Conservation (phyloP, 2,113 vertebrate genomes). For the Melanostigma gelatinosum region DNA sequence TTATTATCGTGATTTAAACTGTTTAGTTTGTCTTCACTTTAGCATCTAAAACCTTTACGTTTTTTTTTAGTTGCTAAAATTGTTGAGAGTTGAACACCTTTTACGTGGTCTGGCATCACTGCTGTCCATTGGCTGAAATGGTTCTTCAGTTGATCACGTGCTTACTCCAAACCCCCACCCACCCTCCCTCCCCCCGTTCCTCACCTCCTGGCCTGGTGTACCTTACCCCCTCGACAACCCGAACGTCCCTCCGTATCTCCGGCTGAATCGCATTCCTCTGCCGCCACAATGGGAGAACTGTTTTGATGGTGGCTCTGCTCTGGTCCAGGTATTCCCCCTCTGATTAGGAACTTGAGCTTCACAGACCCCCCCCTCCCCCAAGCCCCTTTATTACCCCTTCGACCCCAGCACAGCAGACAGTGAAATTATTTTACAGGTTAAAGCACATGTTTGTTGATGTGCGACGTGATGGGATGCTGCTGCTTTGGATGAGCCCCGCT, state of each 20-base stretch:
- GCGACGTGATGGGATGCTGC: neutral
- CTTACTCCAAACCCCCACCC: neutral
- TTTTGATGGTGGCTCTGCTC: constrained; percentile 72
- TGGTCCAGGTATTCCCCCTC: constrained; percentile 80
- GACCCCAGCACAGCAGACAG: constrained; percentile 17
- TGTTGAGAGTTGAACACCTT: neutral
- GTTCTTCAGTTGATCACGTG: neutral
- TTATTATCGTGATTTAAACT: neutral
- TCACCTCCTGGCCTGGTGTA: constrained; percentile 37
- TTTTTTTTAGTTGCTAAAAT: neutral
- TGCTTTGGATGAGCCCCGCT: neutral
- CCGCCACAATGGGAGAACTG: constrained; percentile 81
- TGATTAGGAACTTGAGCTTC: constrained; percentile 77
- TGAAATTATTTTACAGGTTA: constrained; percentile 18
- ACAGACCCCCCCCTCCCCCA: constrained; percentile 39
- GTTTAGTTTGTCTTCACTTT: neutral
- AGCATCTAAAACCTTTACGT: neutral
- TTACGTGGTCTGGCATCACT: neutral
- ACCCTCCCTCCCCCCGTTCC: neutral
- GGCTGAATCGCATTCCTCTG: constrained; percentile 80
- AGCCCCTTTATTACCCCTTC: constrained; percentile 1
- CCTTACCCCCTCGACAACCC: constrained; percentile 36
- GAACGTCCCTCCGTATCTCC: constrained; percentile 67
- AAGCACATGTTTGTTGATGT: constrained; percentile 23
- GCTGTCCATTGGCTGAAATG: neutral